Conservation (phyloP, 2,888 invertebrate genomes). For the Oxyteleia sp. region DNA sequence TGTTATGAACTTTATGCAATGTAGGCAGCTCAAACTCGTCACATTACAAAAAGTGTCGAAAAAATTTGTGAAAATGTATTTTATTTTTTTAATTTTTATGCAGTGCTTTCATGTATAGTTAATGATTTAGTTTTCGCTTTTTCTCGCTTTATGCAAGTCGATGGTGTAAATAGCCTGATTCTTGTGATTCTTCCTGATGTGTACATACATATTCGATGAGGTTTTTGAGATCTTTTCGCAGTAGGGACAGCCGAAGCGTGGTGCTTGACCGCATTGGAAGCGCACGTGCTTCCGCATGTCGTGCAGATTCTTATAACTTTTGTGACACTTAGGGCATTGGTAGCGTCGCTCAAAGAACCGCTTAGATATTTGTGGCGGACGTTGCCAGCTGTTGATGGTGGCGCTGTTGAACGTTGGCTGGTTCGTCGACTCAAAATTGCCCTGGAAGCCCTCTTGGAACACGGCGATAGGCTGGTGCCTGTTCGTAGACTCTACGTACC, state of each 20-base stretch:
- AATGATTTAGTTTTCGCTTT: too few relatives aligned
- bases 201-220: conserved; percentile 82
- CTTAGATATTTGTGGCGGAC: conserved; percentile 36
- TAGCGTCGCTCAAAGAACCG: conserved; percentile 67
- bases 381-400: conserved; percentile 53
- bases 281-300: conserved; percentile 84
- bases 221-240: conserved; percentile 78
- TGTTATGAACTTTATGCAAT: too few relatives aligned
- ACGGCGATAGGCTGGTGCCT: conserved; percentile 21
- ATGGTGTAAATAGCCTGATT: conserved; percentile 78
- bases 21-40: too few relatives aligned
- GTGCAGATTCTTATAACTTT: conserved; percentile 81
- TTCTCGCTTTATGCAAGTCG: conserved; percentile 74
- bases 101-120: too few relatives aligned
- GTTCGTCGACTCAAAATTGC: conserved; percentile 30
- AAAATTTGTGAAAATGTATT: too few relatives aligned
- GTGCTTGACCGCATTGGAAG: conserved; percentile 85
- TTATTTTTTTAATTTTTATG: too few relatives aligned
- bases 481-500: conserved; percentile 41
- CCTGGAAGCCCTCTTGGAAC: conserved; percentile 33
- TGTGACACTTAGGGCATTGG: conserved; percentile 81
- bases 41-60: too few relatives aligned
- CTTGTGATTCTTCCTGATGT: conserved; percentile 80
- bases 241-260: conserved; percentile 85
- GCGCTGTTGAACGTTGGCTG: conserved; percentile 25